phyloP scores from a whole-genome alignment of 2,113 vertebrate genomes.

The Acrocephalus arundinaceus region DNA sequence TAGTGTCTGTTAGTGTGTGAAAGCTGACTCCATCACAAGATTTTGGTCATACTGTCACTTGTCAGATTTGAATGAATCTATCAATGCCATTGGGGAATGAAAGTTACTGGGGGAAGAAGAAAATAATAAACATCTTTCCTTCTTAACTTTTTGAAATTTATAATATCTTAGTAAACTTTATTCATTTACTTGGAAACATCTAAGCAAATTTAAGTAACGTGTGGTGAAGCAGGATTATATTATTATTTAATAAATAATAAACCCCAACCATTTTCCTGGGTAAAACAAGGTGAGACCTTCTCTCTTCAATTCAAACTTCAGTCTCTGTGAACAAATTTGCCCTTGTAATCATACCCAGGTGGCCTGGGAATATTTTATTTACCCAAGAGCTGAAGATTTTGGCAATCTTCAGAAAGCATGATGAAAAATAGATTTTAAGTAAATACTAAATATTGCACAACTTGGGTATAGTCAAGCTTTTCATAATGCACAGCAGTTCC shows the following conservation, averaged over 20 bases:
- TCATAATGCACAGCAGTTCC: neutral
- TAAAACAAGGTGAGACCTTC: neutral
- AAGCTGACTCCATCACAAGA: neutral
- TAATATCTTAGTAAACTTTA: neutral
- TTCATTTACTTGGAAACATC: neutral
- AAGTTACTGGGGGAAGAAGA: neutral
- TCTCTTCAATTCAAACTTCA: neutral
- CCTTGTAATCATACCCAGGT: neutral
- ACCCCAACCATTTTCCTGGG: neutral
- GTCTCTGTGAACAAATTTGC: neutral
- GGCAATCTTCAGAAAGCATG: neutral
- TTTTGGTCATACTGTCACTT: neutral
- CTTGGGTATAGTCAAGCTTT: neutral
- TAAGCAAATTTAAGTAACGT: neutral
- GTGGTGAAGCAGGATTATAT: neutral
- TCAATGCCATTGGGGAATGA: accelerated
- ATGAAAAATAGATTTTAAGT: neutral
- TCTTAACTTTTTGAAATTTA: neutral
- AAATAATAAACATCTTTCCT: neutral
- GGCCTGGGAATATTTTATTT: neutral
- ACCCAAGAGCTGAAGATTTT: neutral
- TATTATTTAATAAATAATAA: neutral
- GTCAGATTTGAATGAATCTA: neutral
- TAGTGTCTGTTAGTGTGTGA: neutral
- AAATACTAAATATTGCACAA: neutral